A percentile compares a stretch with the other conserved stretches of the same genome.
These are phyloP conservation scores for Macropodus opercularis DNA, from an alignment of 2,797 vertebrate genomes.

Conservation along the genomic window DNA sequence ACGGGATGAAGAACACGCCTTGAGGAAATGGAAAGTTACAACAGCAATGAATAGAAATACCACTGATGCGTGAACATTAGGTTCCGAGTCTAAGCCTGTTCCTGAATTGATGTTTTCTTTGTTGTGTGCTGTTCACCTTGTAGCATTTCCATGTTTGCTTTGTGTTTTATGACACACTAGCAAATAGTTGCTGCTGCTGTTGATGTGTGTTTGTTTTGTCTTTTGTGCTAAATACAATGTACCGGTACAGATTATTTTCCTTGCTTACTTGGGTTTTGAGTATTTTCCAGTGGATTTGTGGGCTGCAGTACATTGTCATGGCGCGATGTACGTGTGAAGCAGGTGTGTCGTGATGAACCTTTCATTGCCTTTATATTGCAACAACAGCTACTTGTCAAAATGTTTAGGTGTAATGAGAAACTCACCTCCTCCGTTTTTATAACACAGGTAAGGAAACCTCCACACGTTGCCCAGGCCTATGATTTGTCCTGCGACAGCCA, in stretches of 20 bases:
- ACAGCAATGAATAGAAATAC: neutral
- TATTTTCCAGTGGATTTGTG: neutral
- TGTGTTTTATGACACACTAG: neutral
- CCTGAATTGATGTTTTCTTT: neutral
- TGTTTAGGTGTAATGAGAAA: neutral
- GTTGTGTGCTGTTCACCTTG: neutral
- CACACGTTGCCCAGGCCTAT: conserved; percentile 86
- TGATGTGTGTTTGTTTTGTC: neutral
- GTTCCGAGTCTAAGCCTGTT: neutral
- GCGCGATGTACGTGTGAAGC: neutral
- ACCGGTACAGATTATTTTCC: neutral
- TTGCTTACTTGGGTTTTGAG: neutral
- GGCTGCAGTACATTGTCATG: neutral
- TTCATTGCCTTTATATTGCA: neutral
- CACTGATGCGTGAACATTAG: neutral
- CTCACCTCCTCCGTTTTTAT: conserved; percentile 86
- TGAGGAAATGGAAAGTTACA: conserved; percentile 30
- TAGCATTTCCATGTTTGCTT: neutral
- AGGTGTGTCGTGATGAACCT: neutral
- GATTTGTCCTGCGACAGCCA: conserved; percentile 85
- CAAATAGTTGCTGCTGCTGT: neutral
- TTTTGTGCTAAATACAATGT: neutral
- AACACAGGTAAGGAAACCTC: conserved; percentile 86
- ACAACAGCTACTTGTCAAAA: neutral
- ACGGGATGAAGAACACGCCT: conserved; percentile 86